A percentile compares a stretch with the other conserved stretches of the same genome.
phyloP scores from a whole-genome alignment of 2,797 vertebrate species.

The Sebastes cheni region DNA sequence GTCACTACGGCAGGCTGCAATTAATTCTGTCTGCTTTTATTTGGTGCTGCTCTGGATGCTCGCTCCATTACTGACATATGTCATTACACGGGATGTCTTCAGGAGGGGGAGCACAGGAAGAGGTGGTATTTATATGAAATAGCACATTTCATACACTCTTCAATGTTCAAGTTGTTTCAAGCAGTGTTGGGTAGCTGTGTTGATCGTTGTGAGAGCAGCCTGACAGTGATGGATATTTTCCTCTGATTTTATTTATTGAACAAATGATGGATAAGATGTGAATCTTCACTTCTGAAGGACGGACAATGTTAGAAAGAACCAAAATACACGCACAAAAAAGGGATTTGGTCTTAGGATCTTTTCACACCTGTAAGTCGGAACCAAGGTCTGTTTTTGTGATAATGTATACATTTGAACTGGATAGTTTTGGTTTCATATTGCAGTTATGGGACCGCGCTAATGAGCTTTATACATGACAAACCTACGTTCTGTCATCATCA shows the following conservation, averaged over 20 bases:
- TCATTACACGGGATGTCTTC: slow-evolving; percentile 54
- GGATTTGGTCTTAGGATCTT: background rate
- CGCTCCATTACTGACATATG: slow-evolving; percentile 70
- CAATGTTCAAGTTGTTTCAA: background rate
- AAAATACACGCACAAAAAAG: background rate
- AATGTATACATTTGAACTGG: background rate
- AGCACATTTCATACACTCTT: background rate
- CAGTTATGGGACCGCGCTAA: background rate
- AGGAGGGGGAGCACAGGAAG: slow-evolving; percentile 6
- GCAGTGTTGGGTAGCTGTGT: background rate
- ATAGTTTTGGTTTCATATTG: background rate
- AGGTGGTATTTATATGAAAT: slow-evolving; percentile 27
- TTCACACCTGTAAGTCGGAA: background rate
- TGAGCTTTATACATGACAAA: background rate
- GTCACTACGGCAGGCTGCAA: slow-evolving; percentile 73
- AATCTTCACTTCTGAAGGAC: background rate
- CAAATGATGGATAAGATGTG: background rate
- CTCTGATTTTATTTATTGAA: background rate
- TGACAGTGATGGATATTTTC: background rate
- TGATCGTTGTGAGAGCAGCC: background rate
- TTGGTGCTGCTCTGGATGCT: slow-evolving; percentile 60
- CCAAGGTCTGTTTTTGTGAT: background rate
- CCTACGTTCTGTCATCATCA: background rate
- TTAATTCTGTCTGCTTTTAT: slow-evolving; percentile 82
- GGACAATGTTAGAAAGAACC: background rate